Evolutionary conservation across 2,113 vertebrate genomes (phyloP), one percentile per base, ranked within the genome.

Genomic region (Hystrix brachyura): DNA sequence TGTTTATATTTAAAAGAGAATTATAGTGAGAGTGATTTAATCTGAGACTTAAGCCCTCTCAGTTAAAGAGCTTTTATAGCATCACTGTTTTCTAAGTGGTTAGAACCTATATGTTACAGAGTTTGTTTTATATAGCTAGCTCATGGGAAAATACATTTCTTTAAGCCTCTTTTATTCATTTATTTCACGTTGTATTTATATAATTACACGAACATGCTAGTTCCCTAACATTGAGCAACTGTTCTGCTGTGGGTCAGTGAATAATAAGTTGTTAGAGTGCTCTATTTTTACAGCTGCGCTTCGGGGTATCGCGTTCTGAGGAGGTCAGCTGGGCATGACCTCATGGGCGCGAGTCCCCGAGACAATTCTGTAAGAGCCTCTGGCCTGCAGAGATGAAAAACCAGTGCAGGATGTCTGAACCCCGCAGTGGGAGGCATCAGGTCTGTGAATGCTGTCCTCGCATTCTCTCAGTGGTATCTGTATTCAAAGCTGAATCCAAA

Each of bases 231-330:
- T 43, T 34, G 48, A 88, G 69, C 57, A 87, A 87, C 74, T 23
- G 11, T 21, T 25, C 18, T 83, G 21, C 48, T 80, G 87, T 67
- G 86, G 94, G 43, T 87, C 91, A 90, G 60, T 69, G 71, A 93
- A 60, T 46, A 90, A 81, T 81, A 59, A 82, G 71, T 87, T 19
- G 13, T 67, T 90, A 96, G 71, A 95, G 92, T 80, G 91, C 43
- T 80, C 71, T 97, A 48, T 97, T 97, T 98, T 96, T 95, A 86
- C 29, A 80, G 88, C 94, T 97, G 91, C 51, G 69, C 90, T 92
- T 90, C 34, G 62, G 32, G 92, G 69, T 90, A 38, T 9, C 9
- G 43, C 12, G 48, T 97, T 97, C 62, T n/a, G 48, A 94, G 93
- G 96, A 93, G 90, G 79, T 90, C 87, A 15, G 83, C 74, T 96